A percentile compares a stretch with the other conserved stretches of the same genome.
phyloP scores from a whole-genome alignment of 2,113 vertebrate species.

The Toxostoma redivivum region DNA sequence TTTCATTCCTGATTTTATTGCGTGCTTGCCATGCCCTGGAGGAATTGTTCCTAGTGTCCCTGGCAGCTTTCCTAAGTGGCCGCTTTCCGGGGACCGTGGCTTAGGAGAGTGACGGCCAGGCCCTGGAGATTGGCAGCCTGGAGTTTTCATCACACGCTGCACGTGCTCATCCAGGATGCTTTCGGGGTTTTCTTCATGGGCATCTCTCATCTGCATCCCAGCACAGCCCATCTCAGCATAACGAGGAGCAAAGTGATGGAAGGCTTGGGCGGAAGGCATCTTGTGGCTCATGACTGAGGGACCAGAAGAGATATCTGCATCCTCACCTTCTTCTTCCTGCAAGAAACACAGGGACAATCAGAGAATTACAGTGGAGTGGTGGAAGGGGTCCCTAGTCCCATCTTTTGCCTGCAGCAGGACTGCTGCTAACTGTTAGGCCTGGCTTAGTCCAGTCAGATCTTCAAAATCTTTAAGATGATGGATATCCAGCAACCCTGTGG shows the following conservation, averaged over 20 bases:
- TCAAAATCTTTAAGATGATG: not conserved
- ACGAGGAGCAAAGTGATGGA: conserved; percentile 81
- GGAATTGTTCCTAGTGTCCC: conserved; percentile 57
- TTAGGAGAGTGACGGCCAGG: conserved; percentile 87
- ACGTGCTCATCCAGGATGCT: conserved; percentile 97
- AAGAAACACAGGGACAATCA: not conserved
- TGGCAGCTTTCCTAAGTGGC: conserved; percentile 67
- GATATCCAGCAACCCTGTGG: not conserved
- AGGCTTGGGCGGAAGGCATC: conserved; percentile 75
- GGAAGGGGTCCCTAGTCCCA: not conserved
- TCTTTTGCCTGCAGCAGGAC: not conserved
- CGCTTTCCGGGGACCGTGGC: conserved; percentile 84
- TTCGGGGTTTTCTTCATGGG: conserved; percentile 94
- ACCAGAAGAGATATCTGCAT: conserved; percentile 74
- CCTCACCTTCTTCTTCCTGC: conserved; percentile 94
- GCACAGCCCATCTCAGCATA: conserved; percentile 80
- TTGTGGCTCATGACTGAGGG: conserved; percentile 77
- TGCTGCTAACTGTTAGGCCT: not conserved
- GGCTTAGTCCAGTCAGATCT: not conserved
- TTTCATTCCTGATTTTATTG: conserved; percentile 75
- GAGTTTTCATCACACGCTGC: conserved; percentile 94
- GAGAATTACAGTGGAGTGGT: not conserved
- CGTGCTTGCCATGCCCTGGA: conserved; percentile 79
- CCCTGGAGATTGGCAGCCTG: conserved; percentile 90
- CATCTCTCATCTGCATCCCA: conserved; percentile 77